Percentiles rank a stretch among this genome's conserved stretches.
Evolutionary conservation across 2,888 invertebrate species (phyloP).

Genomic region (Drosophila birchii): DNA sequence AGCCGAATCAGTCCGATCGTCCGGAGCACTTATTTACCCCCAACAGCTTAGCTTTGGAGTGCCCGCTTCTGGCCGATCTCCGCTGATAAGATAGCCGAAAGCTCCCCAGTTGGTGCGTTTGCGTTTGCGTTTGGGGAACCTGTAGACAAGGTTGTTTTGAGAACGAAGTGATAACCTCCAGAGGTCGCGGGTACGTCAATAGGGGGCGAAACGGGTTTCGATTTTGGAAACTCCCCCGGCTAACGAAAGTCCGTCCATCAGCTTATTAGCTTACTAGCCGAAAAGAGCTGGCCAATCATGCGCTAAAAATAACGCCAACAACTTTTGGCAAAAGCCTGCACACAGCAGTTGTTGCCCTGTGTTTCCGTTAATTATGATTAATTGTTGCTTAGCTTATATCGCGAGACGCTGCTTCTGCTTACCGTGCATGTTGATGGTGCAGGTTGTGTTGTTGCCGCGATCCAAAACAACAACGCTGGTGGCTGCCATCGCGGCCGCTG

Average conservation of each 20-base stretch:
- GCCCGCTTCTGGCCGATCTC: constrained; percentile 11
- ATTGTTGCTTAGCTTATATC: constrained; percentile 54
- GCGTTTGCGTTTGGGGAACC: constrained; percentile 8
- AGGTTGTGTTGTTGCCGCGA: constrained; percentile 98
- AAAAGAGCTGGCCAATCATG: constrained; percentile 70
- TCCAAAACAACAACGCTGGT: constrained; percentile 96
- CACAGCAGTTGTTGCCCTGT: constrained; percentile 37
- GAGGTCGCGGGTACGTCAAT: constrained; percentile 52
- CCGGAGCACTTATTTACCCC: constrained; percentile 18
- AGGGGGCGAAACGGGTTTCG: constrained; percentile 49
- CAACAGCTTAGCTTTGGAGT: constrained; percentile 18
- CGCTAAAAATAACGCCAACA: constrained; percentile 74
- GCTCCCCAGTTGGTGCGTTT: constrained; percentile 14
- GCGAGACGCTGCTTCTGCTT: constrained; percentile 84
- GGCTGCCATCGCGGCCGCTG: constrained; percentile 91
- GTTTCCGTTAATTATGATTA: constrained; percentile 74
- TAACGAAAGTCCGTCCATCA: constrained; percentile 57
- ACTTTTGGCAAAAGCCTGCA: constrained; percentile 54
- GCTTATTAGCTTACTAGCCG: constrained; percentile 14
- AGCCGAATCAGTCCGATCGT: constrained; percentile 14
- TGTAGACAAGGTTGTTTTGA: constrained; percentile 49
- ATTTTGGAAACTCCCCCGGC: constrained; percentile 51
- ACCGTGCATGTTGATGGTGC: constrained; percentile 98
- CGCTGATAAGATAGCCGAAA: constrained; percentile 64
- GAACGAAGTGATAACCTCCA: constrained; percentile 66